These are phyloP conservation scores for Parazoanthus atlanticus DNA, from an alignment of 92 coral and sea anemone genomes.

Conservation along the genomic window DNA sequence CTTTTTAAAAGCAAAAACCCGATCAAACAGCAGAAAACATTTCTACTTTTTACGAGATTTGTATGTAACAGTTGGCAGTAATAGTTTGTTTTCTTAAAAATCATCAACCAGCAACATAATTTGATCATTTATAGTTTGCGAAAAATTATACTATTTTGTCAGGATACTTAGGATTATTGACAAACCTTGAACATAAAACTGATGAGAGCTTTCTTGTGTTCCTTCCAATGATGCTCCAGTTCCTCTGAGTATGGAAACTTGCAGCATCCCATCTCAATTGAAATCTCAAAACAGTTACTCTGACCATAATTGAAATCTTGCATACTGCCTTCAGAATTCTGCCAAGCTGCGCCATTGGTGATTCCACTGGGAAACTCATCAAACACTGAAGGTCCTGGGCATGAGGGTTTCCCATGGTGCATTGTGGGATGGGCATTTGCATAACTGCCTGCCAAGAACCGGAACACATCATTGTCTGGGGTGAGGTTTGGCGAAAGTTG, in stretches of 20 bases:
- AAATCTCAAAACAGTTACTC: slow-evolving; percentile 81
- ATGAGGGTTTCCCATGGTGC: slow-evolving; percentile 96
- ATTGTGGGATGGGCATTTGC: slow-evolving; percentile 91
- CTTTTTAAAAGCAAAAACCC: too few relatives aligned
- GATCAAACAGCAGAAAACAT: neutral
- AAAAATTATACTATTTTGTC: too few relatives aligned
- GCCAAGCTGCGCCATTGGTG: slow-evolving; percentile 84
- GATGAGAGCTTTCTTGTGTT: slow-evolving; percentile 78
- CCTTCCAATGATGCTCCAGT: slow-evolving; percentile 86
- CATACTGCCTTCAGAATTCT: slow-evolving; percentile 69
- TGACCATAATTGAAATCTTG: slow-evolving; percentile 84
- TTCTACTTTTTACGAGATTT: neutral
- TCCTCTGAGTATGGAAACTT: slow-evolving; percentile 88
- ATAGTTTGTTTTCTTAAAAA: neutral
- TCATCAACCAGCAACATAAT: too few relatives aligned
- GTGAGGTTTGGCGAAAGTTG: slow-evolving; percentile 70
- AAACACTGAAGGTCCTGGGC: slow-evolving; percentile 87
- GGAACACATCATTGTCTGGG: slow-evolving; percentile 94
- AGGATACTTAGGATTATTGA: neutral
- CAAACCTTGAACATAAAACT: slow-evolving; percentile 87
- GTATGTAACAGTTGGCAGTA: neutral
- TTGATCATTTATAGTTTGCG: too few relatives aligned
- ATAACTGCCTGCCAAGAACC: slow-evolving; percentile 78
- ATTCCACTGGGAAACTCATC: slow-evolving; percentile 83
- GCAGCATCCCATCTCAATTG: slow-evolving; percentile 92